phyloP scores from a whole-genome alignment of 1,140 invertebrate genomes.

The Phortica variegata region DNA sequence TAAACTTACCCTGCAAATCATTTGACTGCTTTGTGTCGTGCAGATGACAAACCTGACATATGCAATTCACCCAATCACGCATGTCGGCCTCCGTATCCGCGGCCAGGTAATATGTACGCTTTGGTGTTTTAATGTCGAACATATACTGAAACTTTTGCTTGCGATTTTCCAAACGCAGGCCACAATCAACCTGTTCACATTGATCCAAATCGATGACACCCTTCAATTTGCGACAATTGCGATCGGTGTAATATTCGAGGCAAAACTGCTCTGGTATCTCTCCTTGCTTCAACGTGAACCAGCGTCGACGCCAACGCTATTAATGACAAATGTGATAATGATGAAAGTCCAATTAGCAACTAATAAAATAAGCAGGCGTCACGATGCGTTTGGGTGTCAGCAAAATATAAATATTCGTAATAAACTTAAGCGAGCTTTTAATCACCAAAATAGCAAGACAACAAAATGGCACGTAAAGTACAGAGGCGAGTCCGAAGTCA shows the following conservation, averaged over 20 bases:
- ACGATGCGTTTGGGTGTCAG: no score
- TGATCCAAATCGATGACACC: conserved; percentile 92
- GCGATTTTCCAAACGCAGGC: conserved; percentile 76
- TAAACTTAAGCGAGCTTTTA: no score
- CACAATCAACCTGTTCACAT: conserved; percentile 91
- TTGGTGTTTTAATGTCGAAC: conserved; percentile 86
- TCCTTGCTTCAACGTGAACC: conserved; percentile 88
- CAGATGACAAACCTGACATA: conserved; percentile 89
- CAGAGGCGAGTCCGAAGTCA: no score
- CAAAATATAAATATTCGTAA: no score
- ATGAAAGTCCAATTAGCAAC: no score
- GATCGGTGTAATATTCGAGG: conserved; percentile 90
- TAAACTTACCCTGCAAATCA: conserved; percentile 38
- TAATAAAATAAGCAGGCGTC: no score
- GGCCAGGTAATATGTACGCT: conserved; percentile 86
- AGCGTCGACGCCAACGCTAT: conserved; percentile 90
- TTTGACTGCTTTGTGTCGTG: conserved; percentile 61
- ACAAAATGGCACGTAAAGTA: no score
- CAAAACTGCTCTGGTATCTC: conserved; percentile 91
- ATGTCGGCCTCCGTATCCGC: conserved; percentile 88
- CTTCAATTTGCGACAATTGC: conserved; percentile 81
- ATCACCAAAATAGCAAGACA: no score
- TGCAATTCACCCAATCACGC: conserved; percentile 92
- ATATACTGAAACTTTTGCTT: conserved; percentile 82
- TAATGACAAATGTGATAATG: conserved; percentile 50